These are phyloP conservation scores for Nomada ferruginata DNA, from an alignment of 2,888 invertebrate genomes.

Conservation along the genomic window DNA sequence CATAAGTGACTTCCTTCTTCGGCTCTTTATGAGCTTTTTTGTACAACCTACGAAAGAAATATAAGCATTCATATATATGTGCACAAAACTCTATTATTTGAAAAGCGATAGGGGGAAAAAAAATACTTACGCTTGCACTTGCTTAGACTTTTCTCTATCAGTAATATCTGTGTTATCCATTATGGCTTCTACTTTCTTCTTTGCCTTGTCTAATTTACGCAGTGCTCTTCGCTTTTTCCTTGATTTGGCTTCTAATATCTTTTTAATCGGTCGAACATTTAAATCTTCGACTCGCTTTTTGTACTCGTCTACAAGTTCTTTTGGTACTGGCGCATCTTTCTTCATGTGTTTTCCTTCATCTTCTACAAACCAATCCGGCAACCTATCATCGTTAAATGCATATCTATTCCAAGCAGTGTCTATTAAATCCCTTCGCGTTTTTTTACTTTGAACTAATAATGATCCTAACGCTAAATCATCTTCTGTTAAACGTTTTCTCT, in stretches of 20 bases:
- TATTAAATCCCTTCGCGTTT: slow-evolving; percentile 94
- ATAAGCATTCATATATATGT: slow-evolving; percentile 14
- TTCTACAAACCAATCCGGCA: slow-evolving; percentile 98
- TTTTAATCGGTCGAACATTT: slow-evolving; percentile 98
- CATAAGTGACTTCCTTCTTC: slow-evolving; percentile 96
- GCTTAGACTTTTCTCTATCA: slow-evolving; percentile 96
- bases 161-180: slow-evolving; percentile 95
- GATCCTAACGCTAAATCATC: slow-evolving; percentile 97
- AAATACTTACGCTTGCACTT: slow-evolving; percentile 92
- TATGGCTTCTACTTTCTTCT: slow-evolving; percentile 97
- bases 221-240: slow-evolving; percentile 97
- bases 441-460: slow-evolving; percentile 95
- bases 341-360: slow-evolving; percentile 97
- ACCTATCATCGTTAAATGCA: slow-evolving; percentile 94
- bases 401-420: slow-evolving; percentile 98
- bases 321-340: slow-evolving; percentile 93
- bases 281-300: slow-evolving; percentile 93
- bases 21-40: slow-evolving; percentile 94
- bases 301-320: slow-evolving; percentile 94
- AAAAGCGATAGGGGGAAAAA: background rate
- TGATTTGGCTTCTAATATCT: slow-evolving; percentile 98
- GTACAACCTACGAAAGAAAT: slow-evolving; percentile 88
- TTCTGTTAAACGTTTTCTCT: slow-evolving; percentile 90
- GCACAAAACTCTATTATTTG: slow-evolving; percentile 15
- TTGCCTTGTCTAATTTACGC: slow-evolving; percentile 95